These are phyloP conservation scores for Drosophila tripunctata DNA, from an alignment of 2,888 invertebrate genomes.

Conservation along the genomic window DNA sequence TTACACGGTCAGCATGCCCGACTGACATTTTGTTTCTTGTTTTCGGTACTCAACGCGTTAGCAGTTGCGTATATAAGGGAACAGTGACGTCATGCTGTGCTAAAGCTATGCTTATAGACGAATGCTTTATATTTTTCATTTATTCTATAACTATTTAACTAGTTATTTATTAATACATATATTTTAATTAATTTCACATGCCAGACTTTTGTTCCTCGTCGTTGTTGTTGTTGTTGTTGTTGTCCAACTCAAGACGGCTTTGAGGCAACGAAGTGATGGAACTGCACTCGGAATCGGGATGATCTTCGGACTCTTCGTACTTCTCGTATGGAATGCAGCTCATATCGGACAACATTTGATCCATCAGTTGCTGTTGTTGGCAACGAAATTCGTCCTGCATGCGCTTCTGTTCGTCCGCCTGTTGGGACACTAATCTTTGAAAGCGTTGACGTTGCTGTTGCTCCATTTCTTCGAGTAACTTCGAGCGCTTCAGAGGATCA, in stretches of 20 bases:
- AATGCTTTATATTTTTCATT: not conserved
- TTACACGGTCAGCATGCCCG: too few relatives aligned
- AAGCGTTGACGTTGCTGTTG: constrained; percentile 36
- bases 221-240: too few relatives aligned
- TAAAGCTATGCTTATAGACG: too few relatives aligned
- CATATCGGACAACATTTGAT: constrained; percentile 37
- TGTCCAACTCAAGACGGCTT: constrained; percentile 4
- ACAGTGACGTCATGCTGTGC: too few relatives aligned
- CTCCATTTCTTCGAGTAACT: constrained; percentile 26
- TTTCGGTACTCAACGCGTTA: too few relatives aligned
- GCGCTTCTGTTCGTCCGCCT: constrained; percentile 46
- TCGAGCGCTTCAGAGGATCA: constrained; percentile 19
- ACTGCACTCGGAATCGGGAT: constrained; percentile 18
- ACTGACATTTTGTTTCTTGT: too few relatives aligned
- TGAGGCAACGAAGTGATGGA: constrained; percentile 32
- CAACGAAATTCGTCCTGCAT: constrained; percentile 42
- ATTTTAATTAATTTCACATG: not conserved
- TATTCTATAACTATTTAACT: not conserved
- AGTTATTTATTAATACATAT: too few relatives aligned
- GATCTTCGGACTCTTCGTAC: constrained; percentile 3
- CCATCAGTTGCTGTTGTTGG: constrained; percentile 48
- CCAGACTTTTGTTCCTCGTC: not conserved
- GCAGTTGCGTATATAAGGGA: too few relatives aligned
- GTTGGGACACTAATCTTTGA: constrained; percentile 34
- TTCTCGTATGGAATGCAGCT: not conserved